phyloP scores from a whole-genome alignment of 2,113 vertebrate genomes.

The Serinus canaria region DNA sequence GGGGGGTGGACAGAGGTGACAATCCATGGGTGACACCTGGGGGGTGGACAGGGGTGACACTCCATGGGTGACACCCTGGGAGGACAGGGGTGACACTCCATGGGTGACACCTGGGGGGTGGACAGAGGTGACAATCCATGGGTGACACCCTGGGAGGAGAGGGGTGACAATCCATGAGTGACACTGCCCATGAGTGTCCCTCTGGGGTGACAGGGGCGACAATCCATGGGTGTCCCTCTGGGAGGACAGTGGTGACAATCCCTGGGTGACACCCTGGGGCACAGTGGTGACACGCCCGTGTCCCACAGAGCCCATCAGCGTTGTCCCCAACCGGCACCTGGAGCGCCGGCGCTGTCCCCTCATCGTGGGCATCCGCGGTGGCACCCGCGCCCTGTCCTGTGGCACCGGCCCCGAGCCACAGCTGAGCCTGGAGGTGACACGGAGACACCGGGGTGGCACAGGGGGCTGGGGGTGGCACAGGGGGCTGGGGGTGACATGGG shows the following conservation, averaged over 20 bases:
- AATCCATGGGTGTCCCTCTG: not conserved
- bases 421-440: not conserved
- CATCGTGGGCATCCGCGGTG: not conserved
- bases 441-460: not conserved
- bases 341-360: constrained; percentile 1
- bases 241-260: not conserved
- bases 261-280: not conserved
- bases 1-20: too few species aligned
- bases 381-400: not conserved
- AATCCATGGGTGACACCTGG: too few species aligned
- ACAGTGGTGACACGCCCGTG: not conserved
- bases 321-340: constrained; percentile 20
- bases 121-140: not conserved
- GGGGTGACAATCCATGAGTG: too few species aligned
- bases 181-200: not conserved
- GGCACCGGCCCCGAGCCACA: not conserved
- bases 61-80: not conserved
- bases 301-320: not conserved
- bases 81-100: not conserved
- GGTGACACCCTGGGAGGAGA: too few species aligned
- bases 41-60: too few species aligned
- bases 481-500: not conserved
- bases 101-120: not conserved
- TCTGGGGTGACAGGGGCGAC: not conserved
- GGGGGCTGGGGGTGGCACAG: not conserved